Evolutionary conservation across 2,888 invertebrate species (phyloP), one percentile per base, ranked within the genome.

Genomic region (Cinara cedri): DNA sequence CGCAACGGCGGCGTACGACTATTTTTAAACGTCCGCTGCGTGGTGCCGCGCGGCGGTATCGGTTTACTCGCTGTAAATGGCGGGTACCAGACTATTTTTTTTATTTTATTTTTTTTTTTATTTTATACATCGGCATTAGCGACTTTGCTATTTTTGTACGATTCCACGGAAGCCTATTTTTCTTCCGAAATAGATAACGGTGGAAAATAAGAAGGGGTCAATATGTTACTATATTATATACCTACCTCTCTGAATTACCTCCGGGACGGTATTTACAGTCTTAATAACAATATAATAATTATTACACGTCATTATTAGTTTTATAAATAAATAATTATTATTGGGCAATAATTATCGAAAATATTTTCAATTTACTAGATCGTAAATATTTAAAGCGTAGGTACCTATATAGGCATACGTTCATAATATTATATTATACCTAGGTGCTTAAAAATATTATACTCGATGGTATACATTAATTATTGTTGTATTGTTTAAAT

Each of bases 1-100:
- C 78, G 49, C 16, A 78, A 78, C 78, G 78, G 68, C 68, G 78
- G 60, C 68, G 60, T 60, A 60, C 16, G 62, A 70, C 78, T 78
- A 78, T 78, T 78, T 78, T 70, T 78, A 78, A 78, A 78, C 78
- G 78, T 78, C 78, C 78, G 78, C 78, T 78, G 70, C 70, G 78
- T 78, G 70, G 76, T 76, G 78, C 78, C 70, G 78, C 49, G 60
- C 68, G 68, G 78, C 62, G 78, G 78, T 78, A 78, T 78, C 78
- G 78, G 70, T 78, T 78, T 78, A 78, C 78, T 68, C 78, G 42
- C 78, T 78, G 78, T 78, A 78, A 78, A 78, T 78, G 78, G 78
- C 70, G 78, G 78, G 78, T 51, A 78, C 60, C 78, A 78, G 78
- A 78, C 78, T 62, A 34, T 44, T 72, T 62, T 72, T 44, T 72